phyloP scores from a whole-genome alignment of 2,797 vertebrate genomes.

The Argyrosomus regius region DNA sequence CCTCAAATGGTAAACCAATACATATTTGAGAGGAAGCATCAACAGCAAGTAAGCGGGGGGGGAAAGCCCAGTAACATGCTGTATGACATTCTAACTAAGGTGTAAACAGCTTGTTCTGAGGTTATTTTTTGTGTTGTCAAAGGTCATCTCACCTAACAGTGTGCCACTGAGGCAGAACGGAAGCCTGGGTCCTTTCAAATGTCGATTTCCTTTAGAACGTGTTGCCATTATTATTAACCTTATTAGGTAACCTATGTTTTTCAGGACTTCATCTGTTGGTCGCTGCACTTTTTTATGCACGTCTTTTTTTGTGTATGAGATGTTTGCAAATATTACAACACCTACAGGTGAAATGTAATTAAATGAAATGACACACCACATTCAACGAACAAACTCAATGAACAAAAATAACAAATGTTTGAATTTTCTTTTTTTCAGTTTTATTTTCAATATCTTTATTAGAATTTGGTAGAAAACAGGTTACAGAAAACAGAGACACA shows the following conservation, averaged over 20 bases:
- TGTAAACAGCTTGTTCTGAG: conserved; percentile 72
- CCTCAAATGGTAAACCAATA: conserved; percentile 52
- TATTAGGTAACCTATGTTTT: conserved; percentile 40
- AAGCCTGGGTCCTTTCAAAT: conserved; percentile 47
- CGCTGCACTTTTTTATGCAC: not conserved
- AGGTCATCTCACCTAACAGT: conserved; percentile 73
- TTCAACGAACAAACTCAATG: not conserved
- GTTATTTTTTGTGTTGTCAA: conserved; percentile 81
- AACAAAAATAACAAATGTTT: not conserved
- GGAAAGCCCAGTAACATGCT: conserved; percentile 72
- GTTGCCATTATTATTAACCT: conserved; percentile 50
- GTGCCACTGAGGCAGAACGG: conserved; percentile 59
- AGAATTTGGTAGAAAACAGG: too few species aligned
- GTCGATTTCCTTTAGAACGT: conserved; percentile 44
- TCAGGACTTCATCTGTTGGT: conserved; percentile 1
- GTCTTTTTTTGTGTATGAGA: not conserved
- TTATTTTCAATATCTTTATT: too few species aligned
- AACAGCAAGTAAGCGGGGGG: conserved; percentile 65
- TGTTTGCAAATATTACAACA: not conserved
- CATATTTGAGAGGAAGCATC: conserved; percentile 65
- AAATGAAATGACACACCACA: not conserved
- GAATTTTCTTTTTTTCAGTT: too few species aligned
- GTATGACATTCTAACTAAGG: conserved; percentile 70
- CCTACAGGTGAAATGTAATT: not conserved
- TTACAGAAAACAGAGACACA: too few species aligned